phyloP scores from a whole-genome alignment of 1,140 invertebrate species.

The Temnothorax curvispinosus region DNA sequence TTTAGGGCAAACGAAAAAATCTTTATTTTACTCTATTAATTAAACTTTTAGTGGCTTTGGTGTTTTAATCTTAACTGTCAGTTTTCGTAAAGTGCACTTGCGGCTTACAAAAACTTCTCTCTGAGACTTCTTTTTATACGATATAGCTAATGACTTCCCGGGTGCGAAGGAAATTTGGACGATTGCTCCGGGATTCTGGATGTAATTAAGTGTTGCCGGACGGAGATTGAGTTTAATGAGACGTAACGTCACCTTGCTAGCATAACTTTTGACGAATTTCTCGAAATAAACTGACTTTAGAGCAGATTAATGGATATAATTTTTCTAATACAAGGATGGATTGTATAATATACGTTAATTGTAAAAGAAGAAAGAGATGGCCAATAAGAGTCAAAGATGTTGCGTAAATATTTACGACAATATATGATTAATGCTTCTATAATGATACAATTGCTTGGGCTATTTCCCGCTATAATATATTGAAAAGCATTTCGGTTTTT shows the following conservation, averaged over 20 bases:
- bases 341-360: not conserved
- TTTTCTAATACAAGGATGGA: not conserved
- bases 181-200: constrained; percentile 37
- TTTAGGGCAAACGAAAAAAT: not conserved
- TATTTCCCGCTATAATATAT: not conserved
- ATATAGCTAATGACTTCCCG: constrained; percentile 33
- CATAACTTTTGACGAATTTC: constrained; percentile 27
- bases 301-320: not conserved
- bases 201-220: constrained; percentile 40
- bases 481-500: not conserved
- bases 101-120: not conserved
- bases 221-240: constrained; percentile 50
- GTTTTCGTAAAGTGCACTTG: not conserved
- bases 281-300: not conserved
- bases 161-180: constrained; percentile 39
- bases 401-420: not conserved
- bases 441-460: not conserved
- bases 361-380: not conserved
- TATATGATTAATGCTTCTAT: not conserved
- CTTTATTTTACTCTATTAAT: not conserved
- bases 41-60: not conserved
- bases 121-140: not conserved
- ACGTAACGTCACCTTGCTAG: not conserved
- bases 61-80: constrained; percentile 5
- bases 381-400: not conserved